Conservation (phyloP, 2,797 vertebrate genomes). For the Varecia variegata region DNA sequence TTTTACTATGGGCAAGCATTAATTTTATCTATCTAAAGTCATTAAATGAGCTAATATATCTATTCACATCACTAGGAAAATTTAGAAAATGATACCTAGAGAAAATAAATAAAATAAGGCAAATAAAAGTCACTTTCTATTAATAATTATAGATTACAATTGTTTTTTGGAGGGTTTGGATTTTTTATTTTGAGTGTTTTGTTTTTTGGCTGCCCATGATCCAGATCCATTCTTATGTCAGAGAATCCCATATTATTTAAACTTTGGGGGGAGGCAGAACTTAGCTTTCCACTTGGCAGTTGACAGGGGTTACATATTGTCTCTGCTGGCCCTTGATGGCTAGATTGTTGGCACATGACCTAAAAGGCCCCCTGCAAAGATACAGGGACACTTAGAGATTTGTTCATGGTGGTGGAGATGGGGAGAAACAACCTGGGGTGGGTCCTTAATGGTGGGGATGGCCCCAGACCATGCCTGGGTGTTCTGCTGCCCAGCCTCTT, state of each 20-base stretch:
- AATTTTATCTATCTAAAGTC: not conserved
- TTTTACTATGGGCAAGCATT: not conserved
- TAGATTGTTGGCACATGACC: not conserved
- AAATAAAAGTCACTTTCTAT: not conserved
- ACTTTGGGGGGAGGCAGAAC: not conserved
- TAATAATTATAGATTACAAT: not conserved
- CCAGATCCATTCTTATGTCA: not conserved
- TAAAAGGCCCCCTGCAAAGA: not conserved
- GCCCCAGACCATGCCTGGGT: not conserved
- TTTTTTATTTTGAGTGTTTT: not conserved
- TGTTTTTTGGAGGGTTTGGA: not conserved
- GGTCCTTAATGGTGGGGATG: not conserved
- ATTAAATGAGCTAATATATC: not conserved
- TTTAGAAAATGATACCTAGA: not conserved
- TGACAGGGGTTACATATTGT: not conserved
- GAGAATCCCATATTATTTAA: not conserved
- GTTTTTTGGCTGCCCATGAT: not conserved
- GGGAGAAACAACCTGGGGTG: not conserved
- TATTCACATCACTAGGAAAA: not conserved
- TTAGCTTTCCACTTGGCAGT: not conserved
- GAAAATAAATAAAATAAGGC: not conserved
- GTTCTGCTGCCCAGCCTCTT: not conserved
- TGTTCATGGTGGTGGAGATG: no score
- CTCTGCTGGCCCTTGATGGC: not conserved
- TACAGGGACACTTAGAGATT: not conserved